A percentile compares a stretch with the other conserved stretches of the same genome.
These are phyloP conservation scores for Catharus ustulatus DNA, from an alignment of 2,797 vertebrate genomes.

Conservation along the genomic window DNA sequence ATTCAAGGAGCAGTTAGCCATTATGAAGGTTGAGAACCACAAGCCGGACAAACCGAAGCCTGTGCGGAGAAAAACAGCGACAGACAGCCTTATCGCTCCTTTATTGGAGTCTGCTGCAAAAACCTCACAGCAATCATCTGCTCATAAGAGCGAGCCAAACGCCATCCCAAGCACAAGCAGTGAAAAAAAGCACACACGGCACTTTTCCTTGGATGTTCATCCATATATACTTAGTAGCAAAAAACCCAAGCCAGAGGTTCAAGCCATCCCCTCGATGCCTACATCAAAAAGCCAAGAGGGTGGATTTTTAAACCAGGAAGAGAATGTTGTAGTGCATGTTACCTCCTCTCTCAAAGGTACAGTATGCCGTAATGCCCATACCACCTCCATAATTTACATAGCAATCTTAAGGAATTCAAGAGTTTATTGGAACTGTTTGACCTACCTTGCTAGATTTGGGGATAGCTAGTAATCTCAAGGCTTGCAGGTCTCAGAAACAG, in stretches of 20 bases:
- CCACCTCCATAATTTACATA: not conserved
- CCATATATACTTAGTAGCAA: constrained; percentile 92
- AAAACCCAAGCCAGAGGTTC: constrained; percentile 87
- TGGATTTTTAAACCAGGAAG: constrained; percentile 88
- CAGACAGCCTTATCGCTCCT: constrained; percentile 89
- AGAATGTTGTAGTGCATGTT: constrained; percentile 86
- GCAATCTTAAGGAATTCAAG: not conserved
- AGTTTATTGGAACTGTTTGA: not conserved
- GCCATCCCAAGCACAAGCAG: constrained; percentile 37
- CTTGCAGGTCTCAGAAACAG: not conserved
- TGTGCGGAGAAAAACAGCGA: constrained; percentile 87
- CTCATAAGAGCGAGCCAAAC: constrained; percentile 77
- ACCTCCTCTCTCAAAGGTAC: constrained; percentile 87
- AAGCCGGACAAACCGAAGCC: constrained; percentile 95
- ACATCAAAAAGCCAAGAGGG: constrained; percentile 86
- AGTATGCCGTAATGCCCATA: not conserved
- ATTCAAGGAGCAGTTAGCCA: constrained; percentile 92
- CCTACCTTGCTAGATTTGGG: not conserved
- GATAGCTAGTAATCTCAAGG: not conserved
- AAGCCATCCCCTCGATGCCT: constrained; percentile 80
- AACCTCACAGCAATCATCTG: constrained; percentile 82
- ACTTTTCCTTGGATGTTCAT: constrained; percentile 97
- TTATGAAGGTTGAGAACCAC: constrained; percentile 90
- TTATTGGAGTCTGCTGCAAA: constrained; percentile 86
- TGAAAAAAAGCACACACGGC: constrained; percentile 92